Conservation (phyloP, 2,888 invertebrate genomes). For the Nysson spinosus region DNA sequence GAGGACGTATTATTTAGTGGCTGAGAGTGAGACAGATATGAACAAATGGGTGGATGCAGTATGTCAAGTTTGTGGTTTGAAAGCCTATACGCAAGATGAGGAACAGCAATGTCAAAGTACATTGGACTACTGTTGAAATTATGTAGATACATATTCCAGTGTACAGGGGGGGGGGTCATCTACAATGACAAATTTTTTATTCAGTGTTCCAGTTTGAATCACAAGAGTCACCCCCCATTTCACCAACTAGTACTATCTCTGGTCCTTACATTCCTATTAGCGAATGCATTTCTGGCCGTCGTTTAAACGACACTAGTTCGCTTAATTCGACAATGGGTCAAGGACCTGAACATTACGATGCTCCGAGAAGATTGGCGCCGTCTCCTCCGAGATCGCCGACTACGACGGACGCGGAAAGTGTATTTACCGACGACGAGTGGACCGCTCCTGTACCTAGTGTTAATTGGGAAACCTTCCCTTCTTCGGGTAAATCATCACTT, state of each 20-base stretch:
- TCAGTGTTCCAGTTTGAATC: conserved; percentile 73
- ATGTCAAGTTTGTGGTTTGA: conserved; percentile 93
- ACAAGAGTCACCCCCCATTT: conserved; percentile 81
- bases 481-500: conserved; percentile 60
- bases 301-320: conserved; percentile 76
- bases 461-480: conserved; percentile 79
- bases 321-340: conserved; percentile 68
- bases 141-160: background rate
- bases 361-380: conserved; percentile 69
- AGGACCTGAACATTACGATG: conserved; percentile 71
- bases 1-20: conserved; percentile 94
- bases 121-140: conserved; percentile 12
- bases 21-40: conserved; percentile 95
- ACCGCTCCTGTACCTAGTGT: conserved; percentile 79
- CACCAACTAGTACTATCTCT: conserved; percentile 82
- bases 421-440: conserved; percentile 85
- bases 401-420: conserved; percentile 83
- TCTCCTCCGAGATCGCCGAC: conserved; percentile 80
- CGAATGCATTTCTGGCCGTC: conserved; percentile 92
- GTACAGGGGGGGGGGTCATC: background rate
- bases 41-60: conserved; percentile 96
- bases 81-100: conserved; percentile 83
- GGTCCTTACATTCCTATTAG: conserved; percentile 95
- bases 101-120: conserved; percentile 76
- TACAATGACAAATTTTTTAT: conserved; percentile 9